Evolutionary conservation across 2,113 vertebrate genomes (phyloP).

Genomic region (Zosterops borbonicus): DNA sequence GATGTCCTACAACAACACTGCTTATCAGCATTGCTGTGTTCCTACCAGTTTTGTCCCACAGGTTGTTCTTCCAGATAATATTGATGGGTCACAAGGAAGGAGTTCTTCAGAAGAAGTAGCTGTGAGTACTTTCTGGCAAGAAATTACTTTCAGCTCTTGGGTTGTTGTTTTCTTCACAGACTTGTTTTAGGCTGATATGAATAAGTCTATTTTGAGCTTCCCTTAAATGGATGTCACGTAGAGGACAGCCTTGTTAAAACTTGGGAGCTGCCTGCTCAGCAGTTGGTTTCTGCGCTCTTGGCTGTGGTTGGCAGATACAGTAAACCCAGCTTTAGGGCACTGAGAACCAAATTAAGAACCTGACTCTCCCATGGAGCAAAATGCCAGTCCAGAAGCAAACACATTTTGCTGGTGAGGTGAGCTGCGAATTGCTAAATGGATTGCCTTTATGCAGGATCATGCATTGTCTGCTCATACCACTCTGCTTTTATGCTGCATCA

Average conservation of each 20-base stretch:
- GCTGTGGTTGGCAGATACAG: not conserved
- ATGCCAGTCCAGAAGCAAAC: not conserved
- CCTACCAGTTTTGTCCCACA: not conserved
- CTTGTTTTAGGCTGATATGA: not conserved
- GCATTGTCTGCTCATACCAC: not conserved
- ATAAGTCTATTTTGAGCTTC: slow-evolving; percentile 21
- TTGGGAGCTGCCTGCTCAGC: slow-evolving; percentile 40
- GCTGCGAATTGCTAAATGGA: not conserved
- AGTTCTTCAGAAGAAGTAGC: not conserved
- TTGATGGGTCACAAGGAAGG: not conserved
- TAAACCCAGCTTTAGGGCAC: slow-evolving; percentile 6
- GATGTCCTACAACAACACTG: accelerated
- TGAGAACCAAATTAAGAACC: not conserved
- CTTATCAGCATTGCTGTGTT: not conserved
- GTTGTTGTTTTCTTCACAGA: not conserved
- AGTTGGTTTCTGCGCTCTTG: not conserved
- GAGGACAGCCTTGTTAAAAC: slow-evolving; percentile 52
- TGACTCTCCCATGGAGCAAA: not conserved
- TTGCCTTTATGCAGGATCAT: slow-evolving; percentile 30
- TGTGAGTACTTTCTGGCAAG: not conserved
- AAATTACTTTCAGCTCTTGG: not conserved
- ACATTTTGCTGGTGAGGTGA: not conserved
- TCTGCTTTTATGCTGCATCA: slow-evolving; percentile 27
- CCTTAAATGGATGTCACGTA: slow-evolving; percentile 1
- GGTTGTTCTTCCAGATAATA: not conserved